These are phyloP conservation scores for Saturnia japonica DNA, from an alignment of 2,888 invertebrate genomes.

Conservation along the genomic window DNA sequence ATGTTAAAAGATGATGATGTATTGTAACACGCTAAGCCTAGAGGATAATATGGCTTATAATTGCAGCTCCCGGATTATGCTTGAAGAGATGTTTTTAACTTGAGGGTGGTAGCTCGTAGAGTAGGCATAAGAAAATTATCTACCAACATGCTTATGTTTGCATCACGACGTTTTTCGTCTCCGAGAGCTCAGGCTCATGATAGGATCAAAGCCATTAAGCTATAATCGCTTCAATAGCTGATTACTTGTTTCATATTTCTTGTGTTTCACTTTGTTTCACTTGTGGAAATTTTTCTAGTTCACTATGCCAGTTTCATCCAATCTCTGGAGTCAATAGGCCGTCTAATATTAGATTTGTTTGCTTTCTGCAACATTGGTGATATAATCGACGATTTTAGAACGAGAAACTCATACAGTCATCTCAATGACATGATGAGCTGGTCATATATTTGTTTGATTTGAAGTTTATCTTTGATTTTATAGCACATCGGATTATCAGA, in stretches of 20 bases:
- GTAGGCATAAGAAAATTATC: neutral
- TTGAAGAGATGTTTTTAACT: too few relatives aligned
- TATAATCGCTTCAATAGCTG: neutral
- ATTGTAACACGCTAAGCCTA: too few relatives aligned
- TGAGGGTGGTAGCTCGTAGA: too few relatives aligned
- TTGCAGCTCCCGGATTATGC: too few relatives aligned
- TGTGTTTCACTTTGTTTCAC: neutral
- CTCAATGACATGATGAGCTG: slow-evolving; percentile 34
- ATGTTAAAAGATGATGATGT: neutral
- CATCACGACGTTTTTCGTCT: neutral
- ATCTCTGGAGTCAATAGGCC: slow-evolving; percentile 44
- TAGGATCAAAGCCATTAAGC: neutral
- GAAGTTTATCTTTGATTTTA: neutral
- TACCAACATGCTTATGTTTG: neutral
- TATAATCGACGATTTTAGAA: slow-evolving; percentile 60
- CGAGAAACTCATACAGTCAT: slow-evolving; percentile 40
- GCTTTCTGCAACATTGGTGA: slow-evolving; percentile 47
- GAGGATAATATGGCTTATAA: too few relatives aligned
- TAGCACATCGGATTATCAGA: neutral
- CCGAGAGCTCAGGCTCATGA: neutral
- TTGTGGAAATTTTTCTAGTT: slow-evolving; percentile 38
- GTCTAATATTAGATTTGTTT: slow-evolving; percentile 45
- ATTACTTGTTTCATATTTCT: neutral
- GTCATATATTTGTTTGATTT: slow-evolving; percentile 16
- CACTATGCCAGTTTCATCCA: slow-evolving; percentile 29